A percentile compares a stretch with the other conserved stretches of the same genome.
phyloP scores from a whole-genome alignment of 2,888 invertebrate species.

The Megamerina dolium region DNA sequence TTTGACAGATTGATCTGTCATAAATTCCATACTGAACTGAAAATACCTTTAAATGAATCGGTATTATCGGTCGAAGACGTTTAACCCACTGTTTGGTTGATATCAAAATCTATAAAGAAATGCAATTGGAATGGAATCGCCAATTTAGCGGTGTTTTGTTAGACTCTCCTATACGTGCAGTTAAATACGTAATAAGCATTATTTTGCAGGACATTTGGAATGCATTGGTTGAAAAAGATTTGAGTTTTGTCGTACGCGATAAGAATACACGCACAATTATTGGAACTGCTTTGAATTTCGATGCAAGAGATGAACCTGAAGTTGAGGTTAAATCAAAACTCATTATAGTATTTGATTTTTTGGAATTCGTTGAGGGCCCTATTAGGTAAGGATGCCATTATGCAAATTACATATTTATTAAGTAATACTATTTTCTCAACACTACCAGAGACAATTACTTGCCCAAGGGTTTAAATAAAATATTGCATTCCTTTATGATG shows the following conservation, averaged over 20 bases:
- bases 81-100: no score
- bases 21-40: no score
- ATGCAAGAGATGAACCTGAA: slow-evolving; percentile 74
- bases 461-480: slow-evolving; percentile 60
- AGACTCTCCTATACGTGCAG: no score
- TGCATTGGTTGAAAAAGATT: slow-evolving; percentile 60
- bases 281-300: slow-evolving; percentile 74
- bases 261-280: slow-evolving; percentile 53
- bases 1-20: no score
- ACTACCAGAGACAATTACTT: slow-evolving; percentile 53
- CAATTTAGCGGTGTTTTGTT: no score
- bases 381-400: slow-evolving; percentile 53
- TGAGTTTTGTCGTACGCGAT: slow-evolving; percentile 65
- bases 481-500: slow-evolving; percentile 85
- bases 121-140: no score
- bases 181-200: no score
- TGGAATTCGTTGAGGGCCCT: slow-evolving; percentile 71
- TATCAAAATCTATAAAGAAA: no score
- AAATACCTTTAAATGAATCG: no score
- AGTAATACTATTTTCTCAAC: neutral
- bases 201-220: slow-evolving; percentile 65
- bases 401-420: neutral
- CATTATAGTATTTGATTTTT: slow-evolving; percentile 67
- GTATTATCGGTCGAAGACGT: no score
- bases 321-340: slow-evolving; percentile 63